phyloP scores from a whole-genome alignment of 1,140 invertebrate species.

The Globodera rostochiensis region DNA sequence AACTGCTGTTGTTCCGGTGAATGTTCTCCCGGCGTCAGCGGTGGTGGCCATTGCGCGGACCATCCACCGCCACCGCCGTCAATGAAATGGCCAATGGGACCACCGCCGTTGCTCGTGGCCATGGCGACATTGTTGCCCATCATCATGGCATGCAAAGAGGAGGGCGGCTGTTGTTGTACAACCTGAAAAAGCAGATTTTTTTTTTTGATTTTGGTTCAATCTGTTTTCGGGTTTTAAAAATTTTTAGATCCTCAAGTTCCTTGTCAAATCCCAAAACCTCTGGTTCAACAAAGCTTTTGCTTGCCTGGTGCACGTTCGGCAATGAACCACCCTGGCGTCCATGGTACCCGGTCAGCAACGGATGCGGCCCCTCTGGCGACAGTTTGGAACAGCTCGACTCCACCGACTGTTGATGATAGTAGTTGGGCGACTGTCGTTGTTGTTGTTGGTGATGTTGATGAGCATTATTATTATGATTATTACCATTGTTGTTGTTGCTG shows the following conservation, averaged over 20 bases:
- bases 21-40: not conserved
- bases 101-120: not conserved
- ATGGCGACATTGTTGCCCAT: not conserved
- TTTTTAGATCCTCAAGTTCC: too few species aligned
- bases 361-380: slow-evolving; percentile 37
- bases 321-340: slow-evolving; percentile 50
- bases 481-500: not conserved
- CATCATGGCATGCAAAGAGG: not conserved
- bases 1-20: slow-evolving; percentile 25
- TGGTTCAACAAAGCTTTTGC: not conserved
- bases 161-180: slow-evolving; percentile 44
- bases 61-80: not conserved
- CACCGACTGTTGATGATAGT: slow-evolving; percentile 16
- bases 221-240: too few species aligned
- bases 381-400: slow-evolving; percentile 24
- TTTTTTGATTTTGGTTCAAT: too few species aligned
- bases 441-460: slow-evolving; percentile 9
- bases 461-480: not conserved
- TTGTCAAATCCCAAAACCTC: too few species aligned
- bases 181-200: slow-evolving; percentile 12
- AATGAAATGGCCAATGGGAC: not conserved
- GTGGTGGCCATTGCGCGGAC: slow-evolving; percentile 17
- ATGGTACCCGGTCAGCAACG: slow-evolving; percentile 30
- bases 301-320: slow-evolving; percentile 52
- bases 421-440: slow-evolving; percentile 24